Evolutionary conservation across 2,797 vertebrate genomes (phyloP), one percentile per base, ranked within the genome.

Genomic region (Gambusia yucatana): DNA sequence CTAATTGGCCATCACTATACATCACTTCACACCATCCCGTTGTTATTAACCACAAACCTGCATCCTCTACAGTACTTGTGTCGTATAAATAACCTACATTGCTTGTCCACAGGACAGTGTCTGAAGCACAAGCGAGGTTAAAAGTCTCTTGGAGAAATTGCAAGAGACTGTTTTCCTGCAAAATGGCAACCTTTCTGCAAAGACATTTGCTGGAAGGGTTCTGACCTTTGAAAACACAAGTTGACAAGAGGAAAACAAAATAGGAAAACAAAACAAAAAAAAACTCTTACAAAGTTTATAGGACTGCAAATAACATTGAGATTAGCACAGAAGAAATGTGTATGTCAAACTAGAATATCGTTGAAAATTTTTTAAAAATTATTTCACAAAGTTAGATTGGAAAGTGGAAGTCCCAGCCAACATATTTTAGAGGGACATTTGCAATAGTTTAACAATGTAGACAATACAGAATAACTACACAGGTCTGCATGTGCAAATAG

Each of bases 1-100:
- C 77, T 93, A 93, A 93, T 84, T 91, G 91, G 84, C 87, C 78
- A 87, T 92, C 90, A 92, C 82, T 81, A 86, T 90, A 91, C 52
- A 92, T 94, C 92, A 93, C 83, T 89, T 76, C 72, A 89, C 6
- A 16, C 71, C 92, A 91, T 85, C 91, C 67, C 72, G 76, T 88
- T 73, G 76, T 88, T 83, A 91, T 92, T 90, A 91, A 77, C 86
- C 83, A 44, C 86, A 85, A 90, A 90, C 86, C 82, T 63, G 55
- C 44, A 75, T 70, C 61, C 84, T 87, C 78, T 79, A 79, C 76
- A 70, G 89, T 85, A 91, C 82, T 84, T 57, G 48, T 5, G 4
- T 76, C 44, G 76, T 39, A 90, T 90, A 91, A 92, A 93, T 87
- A 89, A 90, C 84, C 48, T 17, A 55, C 47, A 72, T 57, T 36